Conservation (phyloP, 1,140 invertebrate genomes). For the Bombus terrestris region DNA sequence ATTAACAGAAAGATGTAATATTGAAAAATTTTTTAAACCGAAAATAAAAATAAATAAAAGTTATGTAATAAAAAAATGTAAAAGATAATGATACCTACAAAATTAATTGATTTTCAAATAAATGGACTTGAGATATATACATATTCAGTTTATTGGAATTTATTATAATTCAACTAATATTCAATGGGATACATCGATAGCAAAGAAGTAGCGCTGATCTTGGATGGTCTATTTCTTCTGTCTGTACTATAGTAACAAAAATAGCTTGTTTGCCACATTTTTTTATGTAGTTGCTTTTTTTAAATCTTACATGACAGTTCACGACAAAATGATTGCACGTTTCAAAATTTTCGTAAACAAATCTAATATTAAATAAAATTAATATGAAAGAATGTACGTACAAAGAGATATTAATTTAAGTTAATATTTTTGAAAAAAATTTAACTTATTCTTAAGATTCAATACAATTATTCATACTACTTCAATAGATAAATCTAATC, state of each 20-base stretch:
- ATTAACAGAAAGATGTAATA: not conserved
- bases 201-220: not conserved
- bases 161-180: not conserved
- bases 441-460: not conserved
- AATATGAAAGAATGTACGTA: not conserved
- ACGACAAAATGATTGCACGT: slow-evolving; percentile 10
- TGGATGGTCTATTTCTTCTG: slow-evolving; percentile 24
- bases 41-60: not conserved
- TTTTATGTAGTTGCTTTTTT: not conserved
- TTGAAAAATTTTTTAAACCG: not conserved
- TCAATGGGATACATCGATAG: not conserved
- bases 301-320: not conserved
- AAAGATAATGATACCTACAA: not conserved
- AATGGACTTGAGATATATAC: not conserved
- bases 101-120: slow-evolving; percentile 3
- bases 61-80: not conserved
- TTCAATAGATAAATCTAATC: not conserved
- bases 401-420: not conserved
- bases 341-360: no score
- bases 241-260: slow-evolving; percentile 8
- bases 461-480: no score
- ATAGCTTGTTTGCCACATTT: not conserved
- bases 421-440: no score
- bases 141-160: not conserved
- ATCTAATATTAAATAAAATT: not conserved